Percentiles rank a stretch among this genome's conserved stretches.
phyloP scores from a whole-genome alignment of 2,113 vertebrate species.

The Rhea americana region DNA sequence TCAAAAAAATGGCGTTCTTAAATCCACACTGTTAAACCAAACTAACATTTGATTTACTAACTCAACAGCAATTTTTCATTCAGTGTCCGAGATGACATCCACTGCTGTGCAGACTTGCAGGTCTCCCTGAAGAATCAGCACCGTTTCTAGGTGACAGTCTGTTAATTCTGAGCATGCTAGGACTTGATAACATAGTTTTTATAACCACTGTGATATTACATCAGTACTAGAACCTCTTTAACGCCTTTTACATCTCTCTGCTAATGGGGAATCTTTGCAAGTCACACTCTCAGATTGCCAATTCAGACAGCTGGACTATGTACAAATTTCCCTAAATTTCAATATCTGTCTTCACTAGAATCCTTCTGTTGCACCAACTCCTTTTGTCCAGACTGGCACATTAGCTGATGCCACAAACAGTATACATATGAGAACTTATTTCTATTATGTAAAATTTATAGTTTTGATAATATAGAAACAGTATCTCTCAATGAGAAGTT shows the following conservation, averaged over 20 bases:
- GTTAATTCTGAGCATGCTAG: background rate
- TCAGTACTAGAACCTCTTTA: background rate
- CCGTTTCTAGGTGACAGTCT: background rate
- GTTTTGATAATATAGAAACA: background rate
- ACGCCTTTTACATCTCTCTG: background rate
- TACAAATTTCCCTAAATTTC: background rate
- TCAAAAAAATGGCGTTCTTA: background rate
- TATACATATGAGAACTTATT: background rate
- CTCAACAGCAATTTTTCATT: background rate
- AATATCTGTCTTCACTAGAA: background rate
- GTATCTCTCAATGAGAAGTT: background rate
- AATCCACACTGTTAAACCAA: background rate
- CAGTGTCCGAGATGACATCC: background rate
- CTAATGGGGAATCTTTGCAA: background rate
- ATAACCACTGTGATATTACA: background rate
- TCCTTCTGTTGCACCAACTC: background rate
- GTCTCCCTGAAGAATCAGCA: background rate
- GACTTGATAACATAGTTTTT: background rate
- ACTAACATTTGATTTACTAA: background rate
- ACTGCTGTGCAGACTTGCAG: background rate
- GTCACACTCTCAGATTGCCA: background rate
- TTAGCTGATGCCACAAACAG: accelerated
- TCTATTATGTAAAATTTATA: background rate
- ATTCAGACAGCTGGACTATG: background rate
- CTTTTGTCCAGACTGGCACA: background rate